A percentile compares a stretch with the other conserved stretches of the same genome.
Evolutionary conservation across 2,888 invertebrate genomes (phyloP).

Genomic region (Cephus sareptanus): DNA sequence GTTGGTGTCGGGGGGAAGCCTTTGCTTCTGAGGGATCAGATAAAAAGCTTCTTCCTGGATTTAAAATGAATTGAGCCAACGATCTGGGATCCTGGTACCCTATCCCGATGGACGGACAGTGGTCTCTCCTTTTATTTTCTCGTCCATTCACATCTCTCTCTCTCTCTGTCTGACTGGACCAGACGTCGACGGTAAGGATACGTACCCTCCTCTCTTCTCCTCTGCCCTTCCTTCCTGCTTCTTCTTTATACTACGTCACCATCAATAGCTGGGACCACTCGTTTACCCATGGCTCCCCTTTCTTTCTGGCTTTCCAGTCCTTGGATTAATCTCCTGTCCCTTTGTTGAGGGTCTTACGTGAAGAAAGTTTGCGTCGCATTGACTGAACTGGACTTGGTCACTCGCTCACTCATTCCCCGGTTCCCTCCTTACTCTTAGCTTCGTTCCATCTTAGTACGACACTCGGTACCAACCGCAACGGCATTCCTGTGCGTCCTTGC

Average conservation of each 20-base stretch:
- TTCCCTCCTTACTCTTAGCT: constrained; percentile 26
- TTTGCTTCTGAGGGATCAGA: not conserved
- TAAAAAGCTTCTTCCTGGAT: constrained; percentile 14
- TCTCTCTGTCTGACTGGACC: not conserved
- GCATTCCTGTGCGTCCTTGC: constrained; percentile 41
- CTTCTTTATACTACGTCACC: constrained; percentile 7
- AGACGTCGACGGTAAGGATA: not conserved
- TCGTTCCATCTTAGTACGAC: constrained; percentile 36
- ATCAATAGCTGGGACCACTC: constrained; percentile 22
- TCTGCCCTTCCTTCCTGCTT: not conserved
- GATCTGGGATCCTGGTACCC: not conserved
- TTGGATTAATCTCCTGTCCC: constrained; percentile 39
- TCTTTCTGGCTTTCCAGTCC: constrained; percentile 30
- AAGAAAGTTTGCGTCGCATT: constrained; percentile 1
- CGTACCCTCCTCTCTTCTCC: not conserved
- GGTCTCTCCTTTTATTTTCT: not conserved
- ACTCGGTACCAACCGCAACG: constrained; percentile 24
- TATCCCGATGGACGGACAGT: not conserved
- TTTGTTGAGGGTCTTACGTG: constrained; percentile 12
- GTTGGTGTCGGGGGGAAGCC: constrained; percentile 8
- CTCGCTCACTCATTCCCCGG: not conserved
- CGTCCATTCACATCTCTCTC: not conserved
- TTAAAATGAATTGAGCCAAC: constrained; percentile 13
- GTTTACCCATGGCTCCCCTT: constrained; percentile 28
- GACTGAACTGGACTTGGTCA: constrained; percentile 1